These are phyloP conservation scores for Hystrix brachyura DNA, from an alignment of 2,113 vertebrate species.

Conservation along the genomic window DNA sequence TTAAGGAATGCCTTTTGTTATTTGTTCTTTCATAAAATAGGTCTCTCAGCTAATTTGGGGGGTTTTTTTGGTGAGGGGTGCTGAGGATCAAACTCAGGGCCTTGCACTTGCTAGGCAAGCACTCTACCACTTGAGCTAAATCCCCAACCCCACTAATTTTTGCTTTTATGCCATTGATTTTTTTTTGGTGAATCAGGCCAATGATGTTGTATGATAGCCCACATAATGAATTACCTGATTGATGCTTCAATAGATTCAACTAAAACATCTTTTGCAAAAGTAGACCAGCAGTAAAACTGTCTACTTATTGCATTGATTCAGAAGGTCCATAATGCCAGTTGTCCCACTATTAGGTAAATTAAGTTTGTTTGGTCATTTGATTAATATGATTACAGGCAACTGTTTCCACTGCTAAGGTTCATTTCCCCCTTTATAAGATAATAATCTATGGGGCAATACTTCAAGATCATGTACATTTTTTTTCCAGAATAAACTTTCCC, in stretches of 20 bases:
- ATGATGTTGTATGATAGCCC: background rate
- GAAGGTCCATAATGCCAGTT: background rate
- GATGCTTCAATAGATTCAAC: background rate
- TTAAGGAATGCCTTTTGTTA: background rate
- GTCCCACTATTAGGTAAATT: background rate
- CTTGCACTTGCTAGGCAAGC: too few relatives aligned
- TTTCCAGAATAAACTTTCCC: background rate
- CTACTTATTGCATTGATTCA: background rate
- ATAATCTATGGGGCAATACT: background rate
- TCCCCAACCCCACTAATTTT: background rate
- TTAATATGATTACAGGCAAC: background rate
- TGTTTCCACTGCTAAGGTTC: background rate
- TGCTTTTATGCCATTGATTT: background rate
- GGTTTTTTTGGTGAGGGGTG: too few relatives aligned
- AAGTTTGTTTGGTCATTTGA: background rate
- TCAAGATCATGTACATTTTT: background rate
- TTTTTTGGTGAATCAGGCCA: background rate
- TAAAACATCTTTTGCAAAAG: background rate
- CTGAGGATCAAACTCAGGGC: too few relatives aligned
- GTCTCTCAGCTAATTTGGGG: background rate
- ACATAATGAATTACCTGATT: background rate
- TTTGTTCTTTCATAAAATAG: background rate
- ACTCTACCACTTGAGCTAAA: too few relatives aligned
- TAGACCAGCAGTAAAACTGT: background rate
- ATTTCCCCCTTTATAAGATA: background rate